A percentile compares a stretch with the other conserved stretches of the same genome.
These are phyloP conservation scores for Leuctra nigra DNA, from an alignment of 2,888 invertebrate genomes.

Conservation along the genomic window DNA sequence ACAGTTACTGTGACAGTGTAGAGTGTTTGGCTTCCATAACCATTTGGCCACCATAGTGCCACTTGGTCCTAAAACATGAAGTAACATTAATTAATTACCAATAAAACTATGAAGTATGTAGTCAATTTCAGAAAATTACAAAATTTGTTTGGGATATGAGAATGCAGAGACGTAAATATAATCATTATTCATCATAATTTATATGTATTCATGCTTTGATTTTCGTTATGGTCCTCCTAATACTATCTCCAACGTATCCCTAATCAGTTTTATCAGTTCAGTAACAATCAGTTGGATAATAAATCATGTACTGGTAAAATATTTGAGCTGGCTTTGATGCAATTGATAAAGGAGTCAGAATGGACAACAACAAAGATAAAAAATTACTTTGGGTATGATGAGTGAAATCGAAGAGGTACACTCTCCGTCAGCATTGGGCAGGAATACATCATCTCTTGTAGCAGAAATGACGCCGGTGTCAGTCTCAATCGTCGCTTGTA, in stretches of 20 bases:
- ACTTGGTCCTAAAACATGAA: conserved; percentile 42
- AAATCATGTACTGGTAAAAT: no score
- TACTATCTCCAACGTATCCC: no score
- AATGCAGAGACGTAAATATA: conserved; percentile 20
- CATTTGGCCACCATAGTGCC: conserved; percentile 92
- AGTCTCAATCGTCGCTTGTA: conserved; percentile 14
- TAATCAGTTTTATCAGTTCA: no score
- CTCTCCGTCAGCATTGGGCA: conserved; percentile 11
- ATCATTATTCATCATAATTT: conserved; percentile 1
- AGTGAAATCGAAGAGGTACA: conserved; percentile 7
- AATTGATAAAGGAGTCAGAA: no score
- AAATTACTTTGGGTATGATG: conserved; percentile 2
- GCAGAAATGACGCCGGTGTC: not conserved
- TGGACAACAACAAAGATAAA: no score
- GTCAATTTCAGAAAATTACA: not conserved
- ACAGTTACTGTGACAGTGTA: conserved; percentile 59
- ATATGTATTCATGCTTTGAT: no score
- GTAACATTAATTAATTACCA: not conserved
- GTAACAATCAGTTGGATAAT: not conserved
- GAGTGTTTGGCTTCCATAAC: conserved; percentile 71
- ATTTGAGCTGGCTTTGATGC: no score
- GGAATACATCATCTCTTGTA: not conserved
- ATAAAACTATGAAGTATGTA: not conserved
- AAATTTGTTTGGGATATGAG: not conserved
- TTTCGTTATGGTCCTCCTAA: no score